Conservation (phyloP, 2,113 vertebrate species). For the Vimba vimba region DNA sequence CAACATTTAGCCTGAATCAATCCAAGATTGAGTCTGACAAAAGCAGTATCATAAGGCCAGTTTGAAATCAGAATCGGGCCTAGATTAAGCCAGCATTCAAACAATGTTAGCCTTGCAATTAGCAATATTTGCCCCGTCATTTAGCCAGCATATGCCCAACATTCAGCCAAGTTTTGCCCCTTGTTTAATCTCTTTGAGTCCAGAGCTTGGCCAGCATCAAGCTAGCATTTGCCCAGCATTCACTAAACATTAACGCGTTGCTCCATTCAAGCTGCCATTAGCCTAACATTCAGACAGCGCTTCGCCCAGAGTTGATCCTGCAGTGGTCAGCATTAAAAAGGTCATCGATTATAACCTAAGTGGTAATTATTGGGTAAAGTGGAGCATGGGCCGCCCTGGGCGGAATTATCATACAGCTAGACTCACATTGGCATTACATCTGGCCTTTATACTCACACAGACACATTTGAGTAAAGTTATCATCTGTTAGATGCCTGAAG, state of each 20-base stretch:
- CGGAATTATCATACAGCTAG: neutral
- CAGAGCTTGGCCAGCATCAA: neutral
- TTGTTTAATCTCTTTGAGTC: slow-evolving; percentile 23
- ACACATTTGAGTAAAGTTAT: slow-evolving; percentile 2
- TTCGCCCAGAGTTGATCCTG: slow-evolving; percentile 14
- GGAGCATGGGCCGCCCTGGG: slow-evolving; percentile 20
- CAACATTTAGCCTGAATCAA: slow-evolving; percentile 20
- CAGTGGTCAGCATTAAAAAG: slow-evolving; percentile 29
- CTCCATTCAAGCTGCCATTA: slow-evolving; percentile 3
- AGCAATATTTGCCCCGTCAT: neutral
- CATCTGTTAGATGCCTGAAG: slow-evolving; percentile 22
- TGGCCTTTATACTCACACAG: slow-evolving; percentile 24
- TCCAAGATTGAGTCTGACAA: neutral
- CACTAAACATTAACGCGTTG: neutral
- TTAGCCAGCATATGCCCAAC: neutral
- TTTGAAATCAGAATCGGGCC: neutral
- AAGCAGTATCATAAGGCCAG: slow-evolving; percentile 20
- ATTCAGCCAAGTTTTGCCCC: slow-evolving; percentile 15
- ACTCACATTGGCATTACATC: slow-evolving; percentile 15
- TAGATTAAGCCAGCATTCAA: slow-evolving; percentile 14
- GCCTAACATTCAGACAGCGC: slow-evolving; percentile 1
- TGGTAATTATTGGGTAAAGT: slow-evolving; percentile 38
- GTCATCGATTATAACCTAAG: slow-evolving; percentile 44
- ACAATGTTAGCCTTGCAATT: slow-evolving; percentile 2
- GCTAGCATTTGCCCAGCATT: slow-evolving; percentile 27